phyloP scores from a whole-genome alignment of 1,140 invertebrate species.

The Glossosoma conforme region DNA sequence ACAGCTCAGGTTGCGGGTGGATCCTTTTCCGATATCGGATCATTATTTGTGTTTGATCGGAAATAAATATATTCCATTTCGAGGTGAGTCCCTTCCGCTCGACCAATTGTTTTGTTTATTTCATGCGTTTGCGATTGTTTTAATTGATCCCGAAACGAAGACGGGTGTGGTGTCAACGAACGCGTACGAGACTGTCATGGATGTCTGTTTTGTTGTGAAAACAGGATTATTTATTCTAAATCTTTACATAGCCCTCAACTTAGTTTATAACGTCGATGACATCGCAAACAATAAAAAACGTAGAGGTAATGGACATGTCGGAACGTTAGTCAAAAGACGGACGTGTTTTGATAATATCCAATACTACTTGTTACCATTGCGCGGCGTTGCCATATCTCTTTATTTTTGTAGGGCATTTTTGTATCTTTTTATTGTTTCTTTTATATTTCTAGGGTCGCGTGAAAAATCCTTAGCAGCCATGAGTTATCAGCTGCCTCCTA shows the following conservation, averaged over 20 bases:
- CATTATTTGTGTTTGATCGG: slow-evolving; percentile 12
- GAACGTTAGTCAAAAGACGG: no score
- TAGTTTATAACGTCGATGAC: background rate
- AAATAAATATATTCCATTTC: slow-evolving; percentile 11
- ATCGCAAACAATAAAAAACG: no score
- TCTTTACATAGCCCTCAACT: background rate
- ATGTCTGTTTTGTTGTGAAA: slow-evolving; percentile 26
- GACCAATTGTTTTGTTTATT: background rate
- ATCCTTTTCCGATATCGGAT: slow-evolving; percentile 20
- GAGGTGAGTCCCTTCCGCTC: slow-evolving; percentile 9
- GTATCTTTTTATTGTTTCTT: slow-evolving; percentile 6
- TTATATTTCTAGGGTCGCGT: slow-evolving; percentile 17
- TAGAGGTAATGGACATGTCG: no score
- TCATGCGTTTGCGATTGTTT: background rate
- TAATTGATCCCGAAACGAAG: background rate
- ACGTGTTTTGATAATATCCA: no score
- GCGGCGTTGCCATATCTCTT: slow-evolving; percentile 21
- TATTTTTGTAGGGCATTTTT: background rate
- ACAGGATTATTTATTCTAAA: slow-evolving; percentile 7
- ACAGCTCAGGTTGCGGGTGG: slow-evolving; percentile 17
- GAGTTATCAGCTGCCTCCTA: slow-evolving; percentile 73
- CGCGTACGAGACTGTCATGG: slow-evolving; percentile 24
- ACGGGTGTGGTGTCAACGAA: slow-evolving; percentile 23
- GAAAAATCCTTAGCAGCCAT: slow-evolving; percentile 46
- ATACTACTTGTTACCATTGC: no score